phyloP scores from a whole-genome alignment of 1,140 invertebrate species.

The honey bee (Apis mellifera) region DNA sequence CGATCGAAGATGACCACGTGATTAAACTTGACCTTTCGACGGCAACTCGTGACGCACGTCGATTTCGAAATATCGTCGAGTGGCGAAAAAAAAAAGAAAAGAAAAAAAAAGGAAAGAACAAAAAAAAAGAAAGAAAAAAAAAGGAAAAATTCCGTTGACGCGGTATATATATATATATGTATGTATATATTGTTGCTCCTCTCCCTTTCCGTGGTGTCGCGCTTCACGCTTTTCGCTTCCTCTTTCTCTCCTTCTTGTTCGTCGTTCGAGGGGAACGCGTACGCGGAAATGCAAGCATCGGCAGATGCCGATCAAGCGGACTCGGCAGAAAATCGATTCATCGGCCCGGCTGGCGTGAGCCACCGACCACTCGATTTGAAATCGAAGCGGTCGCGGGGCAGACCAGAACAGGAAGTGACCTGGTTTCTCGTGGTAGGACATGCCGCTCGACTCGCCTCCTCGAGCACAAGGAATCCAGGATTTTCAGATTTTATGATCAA shows the following conservation, averaged over 20 bases:
- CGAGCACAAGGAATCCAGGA: neutral
- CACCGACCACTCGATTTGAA: conserved; percentile 44
- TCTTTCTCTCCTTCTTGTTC: conserved; percentile 1
- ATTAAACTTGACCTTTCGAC: conserved; percentile 55
- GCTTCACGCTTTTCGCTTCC: neutral
- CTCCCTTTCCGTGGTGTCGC: conserved; percentile 34
- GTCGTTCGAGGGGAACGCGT: neutral
- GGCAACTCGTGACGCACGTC: conserved; percentile 4
- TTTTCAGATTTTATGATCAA: neutral
- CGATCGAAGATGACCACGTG: neutral
- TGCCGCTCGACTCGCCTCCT: no score
- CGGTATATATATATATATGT: no score
- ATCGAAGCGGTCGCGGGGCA: conserved; percentile 51
- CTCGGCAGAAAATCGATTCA: conserved; percentile 62
- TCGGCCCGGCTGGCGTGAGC: neutral
- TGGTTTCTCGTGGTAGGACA: conserved; percentile 51
- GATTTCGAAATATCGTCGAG: conserved; percentile 46
- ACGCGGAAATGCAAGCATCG: conserved; percentile 68
- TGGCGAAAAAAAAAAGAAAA: neutral
- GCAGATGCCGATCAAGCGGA: conserved; percentile 40
- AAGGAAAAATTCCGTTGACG: conserved; percentile 47
- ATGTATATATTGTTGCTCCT: conserved; percentile 13
- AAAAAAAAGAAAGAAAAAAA: neutral
- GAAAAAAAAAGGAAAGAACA: neutral
- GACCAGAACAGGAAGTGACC: conserved; percentile 62